Base-by-base conservation (phyloP, 2,888 invertebrate species). In the Lithophane ornitopus region DNA sequence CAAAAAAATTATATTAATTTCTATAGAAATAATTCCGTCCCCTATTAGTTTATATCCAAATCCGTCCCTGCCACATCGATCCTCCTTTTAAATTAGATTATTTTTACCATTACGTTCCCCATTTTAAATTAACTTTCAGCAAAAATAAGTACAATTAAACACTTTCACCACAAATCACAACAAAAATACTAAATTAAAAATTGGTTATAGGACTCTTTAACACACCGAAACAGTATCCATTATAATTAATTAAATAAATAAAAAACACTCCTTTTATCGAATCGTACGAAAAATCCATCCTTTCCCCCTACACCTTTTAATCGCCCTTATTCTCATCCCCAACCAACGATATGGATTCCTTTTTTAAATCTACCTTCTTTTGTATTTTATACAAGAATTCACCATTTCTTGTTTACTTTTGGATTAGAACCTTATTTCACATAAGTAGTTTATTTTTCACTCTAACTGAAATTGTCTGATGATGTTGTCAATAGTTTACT, bases 81-180 rank as follows among this genome's bases (percentile, higher is more conserved):
- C 44, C 34, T 52, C 16, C 0, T n/a, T 54, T n/a, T 14, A 46
- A 19, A 22, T 16, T 49, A 9, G 2, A 49, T 49, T 34, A 49
- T 34, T 54, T 16, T n/a, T 22, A 41, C n/a, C 0, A 39, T 16
- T 34, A 28, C 3, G 16, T 14, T 52, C n/a, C 19, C 14, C 12
- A n/a, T 41, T 70, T 54, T 28, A 56, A 70, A 72, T 46, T 19
- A 63, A 56, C 3, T 46, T 70, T 61, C 26, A 46, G n/a, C 54
- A 82, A 80, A 66, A 69, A 74, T 83, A 83, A 84, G 81, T 78
- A 84, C 74, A 9, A 58, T 52, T 56, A 39, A 71, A 61, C n/a
- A 71, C 28, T 67, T 46, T 61, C 41, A 78, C 54, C 66, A 44
- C 28, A 62, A 66, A 72, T 41, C n/a, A 56, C 19, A 54, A 49